Base-by-base conservation (phyloP, 2,888 invertebrate genomes). In the Anorthoa munda region DNA sequence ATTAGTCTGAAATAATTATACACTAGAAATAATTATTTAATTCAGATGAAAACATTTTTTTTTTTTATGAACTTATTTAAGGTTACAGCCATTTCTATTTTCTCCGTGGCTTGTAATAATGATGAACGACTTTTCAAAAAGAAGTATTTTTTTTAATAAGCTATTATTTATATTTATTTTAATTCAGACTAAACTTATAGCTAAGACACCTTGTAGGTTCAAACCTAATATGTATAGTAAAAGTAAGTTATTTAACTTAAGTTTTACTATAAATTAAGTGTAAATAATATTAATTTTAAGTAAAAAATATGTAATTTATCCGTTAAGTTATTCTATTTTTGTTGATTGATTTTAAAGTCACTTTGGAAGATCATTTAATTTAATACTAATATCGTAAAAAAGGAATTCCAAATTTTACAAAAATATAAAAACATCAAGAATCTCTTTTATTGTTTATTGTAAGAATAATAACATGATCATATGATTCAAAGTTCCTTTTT, bases 191-290 rank as follows among this genome's bases (percentile, higher is more conserved):
- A 69, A 66, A 17, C 48, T 78, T 66, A 64, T 66, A 78, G 77
- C 70, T 72, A 71, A 75, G 66, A 69, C 64, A 21, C 59, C 65
- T 72, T 58, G 50, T 76, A 58, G 50, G 45, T 71, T 51, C 2
- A 23, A 58, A 45, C 31, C 26, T 64, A 56, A 68, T 71, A 48
- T 61, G 31, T 76, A 83, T 84, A 87, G 90, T 88, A 88, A 85
- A 88, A 90, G 88, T 89, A 88, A 90, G 89, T 88, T 86, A 88
- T 88, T 84, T 60, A 80, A 85, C 87, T 88, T 90, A 90, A 90
- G 85, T 90, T 87, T 87, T 89, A 87, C 89, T 87, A 59, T 87
- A 78, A 77, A 78, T 60, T 76, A 75, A 70, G 53, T 85, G 82
- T 77, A 76, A 83, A 82, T 86, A 86, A 68, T 75, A 39, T 56